A percentile compares a stretch with the other conserved stretches of the same genome.
Conservation (phyloP, 2,113 vertebrate species). For the Chloropsis hardwickii region DNA sequence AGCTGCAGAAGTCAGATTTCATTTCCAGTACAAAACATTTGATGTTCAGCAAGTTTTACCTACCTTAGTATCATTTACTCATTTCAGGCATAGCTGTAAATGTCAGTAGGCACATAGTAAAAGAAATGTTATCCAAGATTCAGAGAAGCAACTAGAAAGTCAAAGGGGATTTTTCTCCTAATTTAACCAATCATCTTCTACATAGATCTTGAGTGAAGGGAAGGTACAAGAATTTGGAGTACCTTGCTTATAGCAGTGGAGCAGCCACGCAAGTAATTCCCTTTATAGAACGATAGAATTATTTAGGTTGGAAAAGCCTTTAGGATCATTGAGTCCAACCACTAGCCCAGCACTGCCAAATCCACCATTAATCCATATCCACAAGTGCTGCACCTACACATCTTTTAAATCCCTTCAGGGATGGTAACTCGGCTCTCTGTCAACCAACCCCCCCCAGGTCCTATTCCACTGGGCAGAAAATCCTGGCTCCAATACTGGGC, state of each 20-base stretch:
- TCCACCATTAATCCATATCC: background rate
- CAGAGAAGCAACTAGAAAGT: background rate
- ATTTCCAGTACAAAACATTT: background rate
- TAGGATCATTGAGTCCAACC: background rate
- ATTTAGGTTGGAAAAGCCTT: background rate
- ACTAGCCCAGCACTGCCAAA: background rate
- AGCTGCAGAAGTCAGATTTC: background rate
- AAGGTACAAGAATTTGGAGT: background rate
- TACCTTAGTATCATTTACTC: background rate
- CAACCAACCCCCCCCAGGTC: background rate
- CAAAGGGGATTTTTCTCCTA: background rate
- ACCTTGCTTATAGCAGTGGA: background rate
- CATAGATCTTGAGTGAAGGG: rapidly evolving
- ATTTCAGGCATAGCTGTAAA: background rate
- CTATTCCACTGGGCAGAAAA: background rate
- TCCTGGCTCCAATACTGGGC: background rate
- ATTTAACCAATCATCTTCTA: background rate
- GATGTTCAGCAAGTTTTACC: background rate
- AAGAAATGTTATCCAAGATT: background rate
- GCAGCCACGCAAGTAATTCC: background rate
- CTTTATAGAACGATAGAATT: background rate
- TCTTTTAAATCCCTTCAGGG: background rate
- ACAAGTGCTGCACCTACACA: background rate
- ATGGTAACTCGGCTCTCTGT: background rate
- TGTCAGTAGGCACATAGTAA: background rate